Evolutionary conservation across 2,113 vertebrate species (phyloP).

Genomic region (Panurus biarmicus): DNA sequence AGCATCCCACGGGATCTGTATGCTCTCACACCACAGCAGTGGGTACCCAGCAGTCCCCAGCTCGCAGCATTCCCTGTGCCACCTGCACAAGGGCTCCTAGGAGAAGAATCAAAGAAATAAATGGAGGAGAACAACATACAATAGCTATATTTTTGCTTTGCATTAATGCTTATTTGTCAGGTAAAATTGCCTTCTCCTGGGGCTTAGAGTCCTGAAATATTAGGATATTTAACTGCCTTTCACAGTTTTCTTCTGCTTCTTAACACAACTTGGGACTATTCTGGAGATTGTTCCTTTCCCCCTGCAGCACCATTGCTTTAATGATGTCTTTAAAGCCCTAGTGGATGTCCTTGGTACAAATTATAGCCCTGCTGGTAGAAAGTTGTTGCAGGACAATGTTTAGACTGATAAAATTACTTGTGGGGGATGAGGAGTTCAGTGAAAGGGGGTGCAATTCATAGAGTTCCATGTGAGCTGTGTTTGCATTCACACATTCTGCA

Average conservation of each 20-base stretch:
- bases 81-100: not conserved
- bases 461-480: not conserved
- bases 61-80: not conserved
- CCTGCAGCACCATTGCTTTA: not conserved
- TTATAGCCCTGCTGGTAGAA: not conserved
- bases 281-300: not conserved
- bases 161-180: not conserved
- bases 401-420: not conserved
- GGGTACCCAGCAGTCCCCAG: not conserved
- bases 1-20: fast-evolving
- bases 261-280: not conserved
- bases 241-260: not conserved
- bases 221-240: not conserved
- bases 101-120: not conserved
- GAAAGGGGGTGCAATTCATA: not conserved
- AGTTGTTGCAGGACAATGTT: not conserved
- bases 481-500: not conserved
- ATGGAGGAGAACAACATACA: not conserved
- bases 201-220: not conserved
- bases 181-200: not conserved
- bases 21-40: not conserved
- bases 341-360: not conserved
- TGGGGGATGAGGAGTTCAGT: not conserved
- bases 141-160: not conserved
- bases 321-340: not conserved